Percentiles rank a stretch among this genome's conserved stretches.
phyloP scores from a whole-genome alignment of 2,797 vertebrate species.

The Argentina silus region DNA sequence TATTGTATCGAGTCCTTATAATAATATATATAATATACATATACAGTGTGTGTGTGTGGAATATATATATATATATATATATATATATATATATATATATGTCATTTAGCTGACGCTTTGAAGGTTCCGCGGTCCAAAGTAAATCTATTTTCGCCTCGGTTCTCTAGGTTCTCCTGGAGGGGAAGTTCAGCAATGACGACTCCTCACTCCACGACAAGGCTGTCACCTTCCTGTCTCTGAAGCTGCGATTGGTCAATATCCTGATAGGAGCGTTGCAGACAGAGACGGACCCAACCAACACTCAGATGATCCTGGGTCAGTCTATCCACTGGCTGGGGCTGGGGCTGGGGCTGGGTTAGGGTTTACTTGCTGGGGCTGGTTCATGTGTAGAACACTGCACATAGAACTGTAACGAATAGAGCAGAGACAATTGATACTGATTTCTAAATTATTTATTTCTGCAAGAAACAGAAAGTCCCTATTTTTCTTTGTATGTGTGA shows the following conservation, averaged over 20 bases:
- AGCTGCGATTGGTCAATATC: slow-evolving; percentile 88
- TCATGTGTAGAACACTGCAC: background rate
- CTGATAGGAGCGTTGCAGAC: slow-evolving; percentile 91
- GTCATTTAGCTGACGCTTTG: no score
- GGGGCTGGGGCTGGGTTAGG: background rate
- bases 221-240: slow-evolving; percentile 88
- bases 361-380: background rate
- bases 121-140: background rate
- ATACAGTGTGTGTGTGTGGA: no score
- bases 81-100: no score
- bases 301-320: slow-evolving; percentile 91
- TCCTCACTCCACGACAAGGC: slow-evolving; percentile 83
- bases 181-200: slow-evolving; percentile 90
- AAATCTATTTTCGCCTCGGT: slow-evolving; percentile 8
- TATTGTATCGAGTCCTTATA: no score
- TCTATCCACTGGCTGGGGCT: background rate
- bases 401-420: no score
- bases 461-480: background rate
- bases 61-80: no score
- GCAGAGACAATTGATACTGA: no score
- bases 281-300: slow-evolving; percentile 89
- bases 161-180: slow-evolving; percentile 85
- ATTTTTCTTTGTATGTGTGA: background rate
- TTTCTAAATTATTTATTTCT: no score
- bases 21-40: no score